Evolutionary conservation across 2,888 invertebrate species (phyloP).

Genomic region (Venusia cambrica): DNA sequence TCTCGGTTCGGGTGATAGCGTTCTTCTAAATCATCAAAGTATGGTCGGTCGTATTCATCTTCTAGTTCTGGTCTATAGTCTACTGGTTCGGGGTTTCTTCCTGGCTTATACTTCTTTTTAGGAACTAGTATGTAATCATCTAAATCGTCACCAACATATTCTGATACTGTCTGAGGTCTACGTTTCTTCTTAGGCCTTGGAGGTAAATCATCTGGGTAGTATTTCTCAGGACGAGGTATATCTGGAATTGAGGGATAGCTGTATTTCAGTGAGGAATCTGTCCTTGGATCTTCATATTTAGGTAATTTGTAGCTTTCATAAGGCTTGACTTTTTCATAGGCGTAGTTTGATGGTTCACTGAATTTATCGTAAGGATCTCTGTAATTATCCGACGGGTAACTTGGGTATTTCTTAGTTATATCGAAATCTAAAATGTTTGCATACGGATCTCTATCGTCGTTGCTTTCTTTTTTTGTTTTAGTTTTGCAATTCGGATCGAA

Average conservation of each 20-base stretch:
- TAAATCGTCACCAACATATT: conserved; percentile 51
- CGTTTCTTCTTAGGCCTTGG: conserved; percentile 59
- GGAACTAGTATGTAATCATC: conserved; percentile 68
- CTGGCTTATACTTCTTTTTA: conserved; percentile 65
- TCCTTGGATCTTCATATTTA: conserved; percentile 51
- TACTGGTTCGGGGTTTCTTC: conserved; percentile 44
- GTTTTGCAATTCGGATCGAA: conserved; percentile 66
- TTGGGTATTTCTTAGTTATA: conserved; percentile 52
- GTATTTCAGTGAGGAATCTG: conserved; percentile 43
- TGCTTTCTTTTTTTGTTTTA: conserved; percentile 57
- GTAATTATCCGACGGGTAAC: conserved; percentile 43
- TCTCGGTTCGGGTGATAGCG: conserved; percentile 46
- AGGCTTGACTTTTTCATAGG: conserved; percentile 57
- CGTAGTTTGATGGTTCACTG: conserved; percentile 49
- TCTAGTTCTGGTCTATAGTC: conserved; percentile 55
- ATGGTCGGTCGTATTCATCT: conserved; percentile 59
- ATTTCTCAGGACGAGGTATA: conserved; percentile 45
- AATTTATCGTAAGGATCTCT: conserved; percentile 60
- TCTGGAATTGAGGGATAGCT: conserved; percentile 53
- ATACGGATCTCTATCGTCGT: conserved; percentile 43
- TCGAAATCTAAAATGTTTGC: conserved; percentile 50
- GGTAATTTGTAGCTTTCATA: conserved; percentile 49
- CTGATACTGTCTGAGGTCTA: conserved; percentile 54
- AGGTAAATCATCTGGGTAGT: conserved; percentile 54
- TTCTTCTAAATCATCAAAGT: conserved; percentile 55